Evolutionary conservation across 2,888 invertebrate genomes (phyloP).

Genomic region (Hecatera dysodea): DNA sequence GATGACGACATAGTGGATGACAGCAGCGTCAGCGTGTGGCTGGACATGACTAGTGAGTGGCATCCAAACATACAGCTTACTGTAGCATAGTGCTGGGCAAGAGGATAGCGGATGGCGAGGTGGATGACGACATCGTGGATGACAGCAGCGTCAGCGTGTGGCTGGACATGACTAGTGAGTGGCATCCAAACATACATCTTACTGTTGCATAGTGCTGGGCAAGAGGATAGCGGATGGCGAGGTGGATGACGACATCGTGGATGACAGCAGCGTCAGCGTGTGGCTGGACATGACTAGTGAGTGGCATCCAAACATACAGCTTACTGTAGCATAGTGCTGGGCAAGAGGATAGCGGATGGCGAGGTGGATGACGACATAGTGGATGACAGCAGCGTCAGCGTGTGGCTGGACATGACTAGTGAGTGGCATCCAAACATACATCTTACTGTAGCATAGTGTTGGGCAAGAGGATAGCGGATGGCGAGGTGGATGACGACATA

Average conservation of each 20-base stretch:
- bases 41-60: slow-evolving; percentile 94
- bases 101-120: no score
- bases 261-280: background rate
- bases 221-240: background rate
- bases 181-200: no score
- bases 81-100: background rate
- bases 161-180: no score
- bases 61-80: background rate
- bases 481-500: no score
- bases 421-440: no score
- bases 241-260: background rate
- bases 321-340: slow-evolving; percentile 84
- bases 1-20: slow-evolving; percentile 89
- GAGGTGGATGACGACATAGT: no score
- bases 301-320: background rate
- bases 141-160: background rate
- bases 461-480: no score
- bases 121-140: no score
- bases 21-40: slow-evolving; percentile 92
- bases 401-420: slow-evolving; percentile 95
- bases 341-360: slow-evolving; percentile 90
- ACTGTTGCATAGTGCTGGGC: no score
- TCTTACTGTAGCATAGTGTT: no score
- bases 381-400: slow-evolving; percentile 92
- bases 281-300: background rate